Base-by-base conservation (phyloP, 2,797 vertebrate genomes). In the Schizopygopsis malacanthus region DNA sequence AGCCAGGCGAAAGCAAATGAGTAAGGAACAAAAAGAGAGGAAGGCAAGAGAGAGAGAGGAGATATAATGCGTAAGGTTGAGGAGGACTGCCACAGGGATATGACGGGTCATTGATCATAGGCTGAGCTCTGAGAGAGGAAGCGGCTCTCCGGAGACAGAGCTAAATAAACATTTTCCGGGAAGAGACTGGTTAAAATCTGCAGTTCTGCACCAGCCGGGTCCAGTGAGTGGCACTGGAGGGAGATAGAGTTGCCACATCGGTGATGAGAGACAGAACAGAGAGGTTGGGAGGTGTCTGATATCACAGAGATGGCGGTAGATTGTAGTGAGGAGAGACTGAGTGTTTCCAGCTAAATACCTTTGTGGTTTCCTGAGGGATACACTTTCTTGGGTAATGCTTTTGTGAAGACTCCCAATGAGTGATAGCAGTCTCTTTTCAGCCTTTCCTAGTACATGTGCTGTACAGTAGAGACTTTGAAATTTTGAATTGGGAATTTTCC, bases 71-170 rank as follows among this genome's bases (percentile, higher is more conserved):
- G 47, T 81, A 88, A 89, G 87, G 86, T 85, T 83, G 85, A 89
- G 80, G 65, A 85, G 82, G 70, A 85, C 85, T 85, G 85, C 86
- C 81, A 87, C 54, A 1, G 63, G 80, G 73, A 79, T 79, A 87
- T 83, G 76, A 88, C 63, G 83, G 86, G 85, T 90, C 89, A 85
- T 89, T 85, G 85, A 90, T 89, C 88, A 88, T 75, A 84, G 45
- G 70, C 82, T 84, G 78, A 87, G 88, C 22, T 81, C 78, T 61
- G 63, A 83, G 54, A 65, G 72, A 86, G 39, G 81, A 83, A 81
- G 86, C 76, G 43, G 63, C 80, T 90, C 85, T 88, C 69, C 5
- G 33, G 87, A 87, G 84, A 86, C 84, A 59, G 18, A 79, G 75
- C 82, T 85, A 78, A 89, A 90, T 89, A 87, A 90, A 91, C 80